Conservation (phyloP, 2,113 vertebrate genomes). For the Stomatorhinus ivindoensis region DNA sequence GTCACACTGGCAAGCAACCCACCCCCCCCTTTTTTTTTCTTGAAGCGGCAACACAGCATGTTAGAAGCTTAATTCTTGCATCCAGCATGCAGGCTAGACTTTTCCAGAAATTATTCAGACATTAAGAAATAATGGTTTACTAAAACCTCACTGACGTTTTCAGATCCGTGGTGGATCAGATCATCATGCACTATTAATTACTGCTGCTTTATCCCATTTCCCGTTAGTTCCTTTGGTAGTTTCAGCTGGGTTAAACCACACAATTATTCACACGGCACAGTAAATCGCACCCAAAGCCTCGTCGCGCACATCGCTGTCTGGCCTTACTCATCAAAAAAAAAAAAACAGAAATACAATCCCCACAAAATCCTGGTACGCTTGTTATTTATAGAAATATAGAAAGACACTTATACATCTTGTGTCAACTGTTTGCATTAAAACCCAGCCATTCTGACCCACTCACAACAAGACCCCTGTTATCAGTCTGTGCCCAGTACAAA, state of each 20-base stretch:
- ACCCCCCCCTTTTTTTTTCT: not conserved
- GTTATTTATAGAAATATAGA: not conserved
- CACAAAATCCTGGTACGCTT: not conserved
- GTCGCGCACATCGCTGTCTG: not conserved
- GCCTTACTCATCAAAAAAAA: not conserved
- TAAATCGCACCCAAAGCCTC: not conserved
- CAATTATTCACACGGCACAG: not conserved
- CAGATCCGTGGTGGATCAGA: not conserved
- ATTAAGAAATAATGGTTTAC: not conserved
- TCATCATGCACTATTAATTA: not conserved
- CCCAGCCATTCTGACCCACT: not conserved
- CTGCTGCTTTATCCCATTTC: not conserved
- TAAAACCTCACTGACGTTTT: not conserved
- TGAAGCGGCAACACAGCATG: not conserved
- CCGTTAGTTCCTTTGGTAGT: not conserved
- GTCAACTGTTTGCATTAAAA: not conserved
- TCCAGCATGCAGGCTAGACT: not conserved
- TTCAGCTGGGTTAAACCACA: not conserved
- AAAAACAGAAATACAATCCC: not conserved
- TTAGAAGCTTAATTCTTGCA: not conserved
- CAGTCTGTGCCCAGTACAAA: slow-evolving; percentile 1
- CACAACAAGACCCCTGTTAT: not conserved
- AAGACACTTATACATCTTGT: not conserved
- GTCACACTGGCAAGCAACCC: not conserved
- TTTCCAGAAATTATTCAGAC: not conserved